Base-by-base conservation (phyloP, 37 sponge, comb jelly and placozoan genomes). In the Theonella swinhoei region DNA sequence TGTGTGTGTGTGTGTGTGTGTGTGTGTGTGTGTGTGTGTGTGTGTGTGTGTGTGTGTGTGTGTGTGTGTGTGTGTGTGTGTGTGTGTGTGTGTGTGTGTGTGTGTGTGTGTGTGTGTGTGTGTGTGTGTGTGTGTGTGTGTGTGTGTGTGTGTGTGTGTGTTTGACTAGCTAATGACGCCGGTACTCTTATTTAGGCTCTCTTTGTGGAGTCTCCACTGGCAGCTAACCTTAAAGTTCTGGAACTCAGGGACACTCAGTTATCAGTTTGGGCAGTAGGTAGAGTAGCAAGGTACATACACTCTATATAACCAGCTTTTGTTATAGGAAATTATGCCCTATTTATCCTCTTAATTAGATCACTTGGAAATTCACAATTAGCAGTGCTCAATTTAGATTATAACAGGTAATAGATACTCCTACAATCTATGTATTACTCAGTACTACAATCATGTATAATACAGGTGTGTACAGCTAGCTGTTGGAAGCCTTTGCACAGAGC, bases 231-330 rank as follows among this genome's bases (percentile, higher is more conserved):
- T 60, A 83, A 78, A 41, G 42, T 32, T 41, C 60, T 91, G 62
- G 87, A 91, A 42, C 39, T 91, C 62, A 61, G 81, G 35, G 40
- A 78, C 20, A 75, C 83, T 54, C 30, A n/a, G 11, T n/a, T 91
- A 26, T 59, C 80, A 29, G 36, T 69, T 0, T 91, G 91, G 88
- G 72, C 79, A 1, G 17, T 78, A 28, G 66, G 32, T 4, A 82
- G 87, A 83, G 40, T 90, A 38, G 69, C 87, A 7, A 80, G 63
- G 91, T 90, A 4, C 25, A 74, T 0, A 2, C 17, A 19, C 23
- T 40, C 3, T 35, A 29, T 36, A 40, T 80, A 58, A 54, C 30
- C 62, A 76, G 59, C 68, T n/a, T n/a, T n/a, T n/a, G n/a, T n/a
- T n/a, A n/a, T n/a, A n/a, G n/a, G n/a, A 34, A 9, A 25, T 33